Evolutionary conservation across 64 coral and sea anemone genomes (phyloP).

Genomic region (Anthopleura sola): DNA sequence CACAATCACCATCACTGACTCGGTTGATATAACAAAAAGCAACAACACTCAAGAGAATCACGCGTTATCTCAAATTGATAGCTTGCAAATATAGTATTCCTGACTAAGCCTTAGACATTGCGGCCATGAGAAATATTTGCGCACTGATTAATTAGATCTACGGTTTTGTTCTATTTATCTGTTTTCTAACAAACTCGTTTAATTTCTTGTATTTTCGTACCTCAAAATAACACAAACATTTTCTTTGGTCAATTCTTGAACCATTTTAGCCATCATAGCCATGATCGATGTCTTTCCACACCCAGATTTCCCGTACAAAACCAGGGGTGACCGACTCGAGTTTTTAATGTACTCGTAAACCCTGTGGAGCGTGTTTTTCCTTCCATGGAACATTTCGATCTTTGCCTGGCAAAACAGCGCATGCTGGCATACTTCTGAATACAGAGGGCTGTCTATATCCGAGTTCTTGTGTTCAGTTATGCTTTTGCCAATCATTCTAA

Average conservation of each 20-base stretch:
- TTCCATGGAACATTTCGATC: constrained; percentile 58
- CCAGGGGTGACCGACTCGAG: constrained; percentile 36
- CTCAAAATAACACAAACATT: constrained; percentile 63
- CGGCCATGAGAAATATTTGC: too few species aligned
- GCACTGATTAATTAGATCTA: too few species aligned
- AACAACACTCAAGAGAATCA: too few species aligned
- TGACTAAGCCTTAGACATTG: too few species aligned
- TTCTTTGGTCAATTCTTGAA: constrained; percentile 36
- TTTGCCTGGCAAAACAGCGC: constrained; percentile 67
- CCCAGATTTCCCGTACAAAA: constrained; percentile 75
- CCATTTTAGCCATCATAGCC: constrained; percentile 59
- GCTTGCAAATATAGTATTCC: too few species aligned
- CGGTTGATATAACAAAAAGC: too few species aligned
- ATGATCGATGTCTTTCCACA: constrained; percentile 81
- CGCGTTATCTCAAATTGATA: too few species aligned
- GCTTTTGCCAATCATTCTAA: constrained; percentile 55
- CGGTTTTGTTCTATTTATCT: neutral
- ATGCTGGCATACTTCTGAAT: constrained; percentile 66
- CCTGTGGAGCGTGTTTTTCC: constrained; percentile 33
- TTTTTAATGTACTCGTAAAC: constrained; percentile 58
- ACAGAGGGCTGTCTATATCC: constrained; percentile 54
- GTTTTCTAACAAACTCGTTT: neutral
- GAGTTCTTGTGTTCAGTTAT: constrained; percentile 51
- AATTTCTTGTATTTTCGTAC: neutral
- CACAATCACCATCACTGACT: neutral